phyloP scores from a whole-genome alignment of 1,140 invertebrate genomes.

The Globodera rostochiensis region DNA sequence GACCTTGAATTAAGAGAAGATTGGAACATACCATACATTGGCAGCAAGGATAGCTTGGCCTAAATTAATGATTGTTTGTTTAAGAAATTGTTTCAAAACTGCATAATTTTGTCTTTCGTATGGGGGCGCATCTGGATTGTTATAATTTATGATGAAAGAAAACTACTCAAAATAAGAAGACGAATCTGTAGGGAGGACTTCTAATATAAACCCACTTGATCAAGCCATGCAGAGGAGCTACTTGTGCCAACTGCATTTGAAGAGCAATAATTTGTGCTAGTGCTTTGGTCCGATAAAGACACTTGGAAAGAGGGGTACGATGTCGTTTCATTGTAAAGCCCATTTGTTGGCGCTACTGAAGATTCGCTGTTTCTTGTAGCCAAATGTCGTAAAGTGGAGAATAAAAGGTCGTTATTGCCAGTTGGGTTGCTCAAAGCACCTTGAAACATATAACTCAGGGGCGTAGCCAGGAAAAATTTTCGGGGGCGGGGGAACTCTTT shows the following conservation, averaged over 20 bases:
- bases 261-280: not conserved
- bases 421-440: not conserved
- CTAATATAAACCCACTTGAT: conserved; percentile 14
- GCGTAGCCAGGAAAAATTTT: no score
- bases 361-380: conserved; percentile 13
- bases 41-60: conserved; percentile 29
- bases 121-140: no score
- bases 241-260: not conserved
- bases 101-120: no score
- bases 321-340: not conserved
- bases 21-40: conserved; percentile 34
- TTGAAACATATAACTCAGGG: not conserved
- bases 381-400: conserved; percentile 26
- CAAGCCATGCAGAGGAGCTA: conserved; percentile 28
- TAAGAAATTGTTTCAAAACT: no score
- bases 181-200: no score
- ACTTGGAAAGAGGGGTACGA: not conserved
- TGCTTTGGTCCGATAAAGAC: not conserved
- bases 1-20: conserved; percentile 8
- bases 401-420: conserved; percentile 8
- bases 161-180: no score
- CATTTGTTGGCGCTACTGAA: not conserved
- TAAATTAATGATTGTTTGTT: not conserved
- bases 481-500: no score
- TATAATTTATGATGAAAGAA: no score